A percentile compares a stretch with the other conserved stretches of the same genome.
Conservation (phyloP, 2,888 invertebrate genomes). For the Pocota personata region DNA sequence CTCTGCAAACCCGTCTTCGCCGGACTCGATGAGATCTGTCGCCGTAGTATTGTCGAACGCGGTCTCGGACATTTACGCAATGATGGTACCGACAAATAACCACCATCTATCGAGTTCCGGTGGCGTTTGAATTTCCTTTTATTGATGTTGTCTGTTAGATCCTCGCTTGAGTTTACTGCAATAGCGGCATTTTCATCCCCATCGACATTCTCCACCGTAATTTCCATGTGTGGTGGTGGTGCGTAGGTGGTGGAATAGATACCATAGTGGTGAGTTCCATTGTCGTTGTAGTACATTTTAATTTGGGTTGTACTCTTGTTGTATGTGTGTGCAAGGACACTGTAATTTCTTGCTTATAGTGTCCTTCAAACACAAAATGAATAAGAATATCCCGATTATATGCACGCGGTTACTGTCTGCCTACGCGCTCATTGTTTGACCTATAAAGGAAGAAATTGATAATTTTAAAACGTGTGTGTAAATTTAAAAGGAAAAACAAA, state of each 20-base stretch:
- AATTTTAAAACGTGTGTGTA: conserved; percentile 38
- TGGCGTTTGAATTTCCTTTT: conserved; percentile 64
- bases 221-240: conserved; percentile 49
- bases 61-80: conserved; percentile 77
- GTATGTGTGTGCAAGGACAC: conserved; percentile 10
- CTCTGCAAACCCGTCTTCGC: conserved; percentile 79
- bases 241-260: conserved; percentile 51
- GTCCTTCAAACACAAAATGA: conserved; percentile 46
- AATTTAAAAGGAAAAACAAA: background rate
- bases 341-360: conserved; percentile 15
- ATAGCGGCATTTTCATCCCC: conserved; percentile 77
- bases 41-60: conserved; percentile 74
- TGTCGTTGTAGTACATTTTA: conserved; percentile 57
- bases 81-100: conserved; percentile 80
- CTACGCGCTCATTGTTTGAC: conserved; percentile 55
- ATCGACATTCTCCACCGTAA: conserved; percentile 74
- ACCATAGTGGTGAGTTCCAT: conserved; percentile 46
- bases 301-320: background rate
- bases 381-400: conserved; percentile 3
- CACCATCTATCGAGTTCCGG: conserved; percentile 74
- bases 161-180: conserved; percentile 80
- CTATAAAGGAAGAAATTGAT: conserved; percentile 54
- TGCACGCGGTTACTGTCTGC: conserved; percentile 24
- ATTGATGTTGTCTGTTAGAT: conserved; percentile 77
- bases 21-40: conserved; percentile 81